Conservation (phyloP, 1,140 invertebrate species). For the Sycobia sp. region DNA sequence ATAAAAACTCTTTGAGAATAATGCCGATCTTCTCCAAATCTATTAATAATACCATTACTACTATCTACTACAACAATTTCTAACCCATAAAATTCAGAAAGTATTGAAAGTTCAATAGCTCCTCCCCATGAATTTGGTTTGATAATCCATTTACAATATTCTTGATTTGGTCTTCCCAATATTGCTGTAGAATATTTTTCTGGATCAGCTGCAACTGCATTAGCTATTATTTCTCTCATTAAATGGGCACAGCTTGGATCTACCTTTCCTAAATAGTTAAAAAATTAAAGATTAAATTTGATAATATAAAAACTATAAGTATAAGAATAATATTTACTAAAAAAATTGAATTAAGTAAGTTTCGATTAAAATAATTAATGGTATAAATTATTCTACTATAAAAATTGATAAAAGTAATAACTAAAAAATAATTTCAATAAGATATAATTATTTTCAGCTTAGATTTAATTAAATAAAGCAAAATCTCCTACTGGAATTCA, state of each 20-base stretch:
- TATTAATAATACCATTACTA: constrained; percentile 85
- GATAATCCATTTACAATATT: constrained; percentile 89
- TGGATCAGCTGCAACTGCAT: constrained; percentile 76
- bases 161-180: constrained; percentile 81
- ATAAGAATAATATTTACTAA: background rate
- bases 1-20: constrained; percentile 86
- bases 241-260: constrained; percentile 72
- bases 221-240: constrained; percentile 87
- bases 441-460: too few relatives aligned
- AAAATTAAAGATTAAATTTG: too few relatives aligned
- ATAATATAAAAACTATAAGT: constrained; percentile 1
- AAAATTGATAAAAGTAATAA: too few relatives aligned
- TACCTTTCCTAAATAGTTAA: constrained; percentile 68
- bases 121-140: constrained; percentile 90
- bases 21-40: constrained; percentile 91
- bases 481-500: too few relatives aligned
- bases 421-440: too few relatives aligned
- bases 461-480: too few relatives aligned
- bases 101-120: constrained; percentile 89
- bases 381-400: too few relatives aligned
- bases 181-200: constrained; percentile 85
- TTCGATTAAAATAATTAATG: too few relatives aligned
- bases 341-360: background rate
- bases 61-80: constrained; percentile 96
- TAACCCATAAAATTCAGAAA: constrained; percentile 85